These are phyloP conservation scores for Pristionchus mayeri DNA, from an alignment of 2,888 invertebrate species.

Conservation along the genomic window DNA sequence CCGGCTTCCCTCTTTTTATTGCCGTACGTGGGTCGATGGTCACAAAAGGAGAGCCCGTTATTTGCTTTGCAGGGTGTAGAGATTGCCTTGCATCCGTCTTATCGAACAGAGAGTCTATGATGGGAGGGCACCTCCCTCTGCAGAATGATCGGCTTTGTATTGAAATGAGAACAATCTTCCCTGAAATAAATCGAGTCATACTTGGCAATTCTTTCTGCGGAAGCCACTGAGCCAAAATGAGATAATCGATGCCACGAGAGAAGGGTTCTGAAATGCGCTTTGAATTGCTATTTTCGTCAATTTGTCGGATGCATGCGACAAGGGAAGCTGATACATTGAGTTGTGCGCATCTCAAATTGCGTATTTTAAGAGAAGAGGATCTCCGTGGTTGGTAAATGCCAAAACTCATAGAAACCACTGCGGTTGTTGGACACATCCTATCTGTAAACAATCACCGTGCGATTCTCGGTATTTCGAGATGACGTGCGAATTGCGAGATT, in stretches of 20 bases:
- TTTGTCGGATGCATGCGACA: neutral
- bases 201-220: conserved; percentile 21
- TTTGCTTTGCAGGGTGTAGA: neutral
- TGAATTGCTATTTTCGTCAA: too few species aligned
- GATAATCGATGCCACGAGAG: neutral
- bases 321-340: too few species aligned
- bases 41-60: neutral
- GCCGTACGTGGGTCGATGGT: neutral
- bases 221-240: neutral
- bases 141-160: neutral
- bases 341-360: too few species aligned
- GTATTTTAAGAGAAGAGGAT: too few species aligned
- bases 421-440: too few species aligned
- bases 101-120: neutral
- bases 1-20: neutral
- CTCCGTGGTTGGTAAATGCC: too few species aligned
- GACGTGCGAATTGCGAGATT: too few species aligned
- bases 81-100: neutral
- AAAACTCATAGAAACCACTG: too few species aligned
- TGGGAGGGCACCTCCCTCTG: neutral
- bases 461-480: too few species aligned
- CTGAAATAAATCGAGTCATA: neutral
- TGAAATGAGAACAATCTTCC: neutral
- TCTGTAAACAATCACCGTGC: too few species aligned
- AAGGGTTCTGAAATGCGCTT: too few species aligned